Conservation (phyloP, 2,888 invertebrate species). For the Troilus luridus region DNA sequence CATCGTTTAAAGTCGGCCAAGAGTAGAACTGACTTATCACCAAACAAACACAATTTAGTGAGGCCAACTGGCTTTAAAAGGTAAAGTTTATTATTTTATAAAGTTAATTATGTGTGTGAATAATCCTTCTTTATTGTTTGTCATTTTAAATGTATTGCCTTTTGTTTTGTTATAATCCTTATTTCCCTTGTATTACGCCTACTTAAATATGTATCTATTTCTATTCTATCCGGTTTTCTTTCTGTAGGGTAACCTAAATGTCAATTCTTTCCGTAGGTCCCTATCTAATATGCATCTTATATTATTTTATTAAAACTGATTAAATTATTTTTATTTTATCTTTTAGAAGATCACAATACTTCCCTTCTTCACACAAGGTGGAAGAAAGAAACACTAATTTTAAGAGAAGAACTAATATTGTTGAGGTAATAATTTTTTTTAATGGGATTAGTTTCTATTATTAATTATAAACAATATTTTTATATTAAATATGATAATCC, state of each 20-base stretch:
- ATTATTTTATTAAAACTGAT: not conserved
- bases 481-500: no score
- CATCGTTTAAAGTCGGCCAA: constrained; percentile 53
- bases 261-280: no score
- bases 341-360: constrained; percentile 22
- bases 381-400: constrained; percentile 8
- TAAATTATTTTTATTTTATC: not conserved
- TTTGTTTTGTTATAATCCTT: no score
- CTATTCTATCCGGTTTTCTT: not conserved
- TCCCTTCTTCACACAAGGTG: not conserved
- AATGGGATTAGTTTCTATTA: no score
- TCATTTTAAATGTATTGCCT: no score
- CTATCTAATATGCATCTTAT: not conserved
- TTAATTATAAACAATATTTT: no score
- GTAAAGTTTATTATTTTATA: not conserved
- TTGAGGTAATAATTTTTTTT: not conserved
- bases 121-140: not conserved
- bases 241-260: no score
- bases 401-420: constrained; percentile 1
- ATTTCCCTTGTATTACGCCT: not conserved
- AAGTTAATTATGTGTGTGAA: not conserved
- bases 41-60: constrained; percentile 22
- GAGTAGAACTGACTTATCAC: constrained; percentile 43
- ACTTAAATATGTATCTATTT: not conserved
- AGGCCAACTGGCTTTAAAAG: constrained; percentile 14